Evolutionary conservation across 2,888 invertebrate species (phyloP).

Genomic region (Alloscopus bannaensis): DNA sequence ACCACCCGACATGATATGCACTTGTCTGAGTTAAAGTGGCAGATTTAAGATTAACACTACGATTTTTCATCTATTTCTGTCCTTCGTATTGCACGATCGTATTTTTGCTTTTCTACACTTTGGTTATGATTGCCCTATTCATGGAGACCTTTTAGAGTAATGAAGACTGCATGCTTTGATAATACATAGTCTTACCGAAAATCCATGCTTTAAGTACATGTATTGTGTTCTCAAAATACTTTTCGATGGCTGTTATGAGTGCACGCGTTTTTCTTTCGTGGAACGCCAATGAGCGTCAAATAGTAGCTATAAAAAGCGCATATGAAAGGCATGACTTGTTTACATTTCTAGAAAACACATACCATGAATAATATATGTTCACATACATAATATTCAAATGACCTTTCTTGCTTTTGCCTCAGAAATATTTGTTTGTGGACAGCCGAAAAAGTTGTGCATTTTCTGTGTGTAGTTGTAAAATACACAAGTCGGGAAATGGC

Average conservation of each 20-base stretch:
- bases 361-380: not conserved
- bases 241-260: too few species aligned
- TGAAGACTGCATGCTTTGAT: too few species aligned
- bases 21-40: not conserved
- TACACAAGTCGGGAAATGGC: too few species aligned
- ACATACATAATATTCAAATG: not conserved
- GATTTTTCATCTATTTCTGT: not conserved
- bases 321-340: not conserved
- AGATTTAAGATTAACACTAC: not conserved
- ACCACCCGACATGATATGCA: slow-evolving; percentile 1
- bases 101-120: not conserved
- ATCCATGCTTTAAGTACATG: too few species aligned
- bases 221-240: too few species aligned
- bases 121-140: not conserved
- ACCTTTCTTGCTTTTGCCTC: not conserved
- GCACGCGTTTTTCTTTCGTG: not conserved
- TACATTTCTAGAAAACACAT: not conserved
- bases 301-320: not conserved
- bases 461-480: slow-evolving; percentile 11
- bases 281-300: not conserved
- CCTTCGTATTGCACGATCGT: not conserved
- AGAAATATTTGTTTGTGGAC: not conserved
- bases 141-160: too few species aligned
- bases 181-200: too few species aligned
- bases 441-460: slow-evolving; percentile 38